Percentiles rank a stretch among this genome's conserved stretches.
These are phyloP conservation scores for Sparus aurata DNA, from an alignment of 2,797 vertebrate species.

Conservation along the genomic window DNA sequence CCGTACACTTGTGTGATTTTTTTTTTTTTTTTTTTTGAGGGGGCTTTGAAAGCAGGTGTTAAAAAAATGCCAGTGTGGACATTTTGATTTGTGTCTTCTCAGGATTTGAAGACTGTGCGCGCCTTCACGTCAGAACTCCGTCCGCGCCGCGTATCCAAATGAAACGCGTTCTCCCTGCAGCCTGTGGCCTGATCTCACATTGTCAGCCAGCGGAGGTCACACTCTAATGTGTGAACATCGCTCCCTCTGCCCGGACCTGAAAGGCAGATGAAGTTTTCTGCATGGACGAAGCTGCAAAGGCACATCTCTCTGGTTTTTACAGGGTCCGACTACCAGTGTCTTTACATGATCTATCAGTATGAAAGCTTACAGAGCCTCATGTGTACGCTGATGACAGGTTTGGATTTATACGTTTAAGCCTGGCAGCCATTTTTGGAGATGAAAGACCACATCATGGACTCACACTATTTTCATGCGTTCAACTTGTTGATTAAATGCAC, in stretches of 20 bases:
- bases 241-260: conserved; percentile 38
- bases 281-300: conserved; percentile 38
- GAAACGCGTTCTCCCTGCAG: conserved; percentile 54
- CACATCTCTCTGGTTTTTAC: conserved; percentile 26
- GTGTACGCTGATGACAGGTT: not conserved
- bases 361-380: not conserved
- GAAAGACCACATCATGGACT: too few species aligned
- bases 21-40: not conserved
- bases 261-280: conserved; percentile 61
- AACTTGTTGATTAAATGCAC: too few species aligned
- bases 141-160: conserved; percentile 30
- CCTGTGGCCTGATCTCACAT: conserved; percentile 69
- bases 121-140: conserved; percentile 23
- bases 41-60: conserved; percentile 58
- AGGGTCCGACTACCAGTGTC: not conserved
- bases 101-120: conserved; percentile 6
- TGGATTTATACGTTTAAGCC: not conserved
- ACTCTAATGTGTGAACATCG: conserved; percentile 76
- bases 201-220: conserved; percentile 75
- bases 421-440: too few species aligned
- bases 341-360: not conserved
- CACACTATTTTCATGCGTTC: too few species aligned
- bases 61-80: conserved; percentile 37
- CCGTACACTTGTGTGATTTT: conserved; percentile 42
- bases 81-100: conserved; percentile 24